Evolutionary conservation across 2,797 vertebrate genomes (phyloP), one percentile per base, ranked within the genome.

Genomic region (Momotus momota): DNA sequence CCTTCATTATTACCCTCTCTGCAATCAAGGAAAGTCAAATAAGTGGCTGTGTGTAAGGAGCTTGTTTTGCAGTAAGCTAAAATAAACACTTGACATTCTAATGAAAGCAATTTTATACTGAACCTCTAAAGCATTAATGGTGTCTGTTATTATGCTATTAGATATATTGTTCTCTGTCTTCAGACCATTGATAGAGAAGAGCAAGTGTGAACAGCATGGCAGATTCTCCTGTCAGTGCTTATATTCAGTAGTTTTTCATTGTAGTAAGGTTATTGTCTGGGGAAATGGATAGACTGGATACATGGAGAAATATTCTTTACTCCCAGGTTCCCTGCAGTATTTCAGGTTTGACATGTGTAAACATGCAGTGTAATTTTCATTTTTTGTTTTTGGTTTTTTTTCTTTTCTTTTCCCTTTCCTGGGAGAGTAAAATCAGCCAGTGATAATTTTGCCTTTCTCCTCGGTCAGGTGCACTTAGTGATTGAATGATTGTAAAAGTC

Each of bases 291-390:
- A 96, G 94, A 49, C 33, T 69, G 86, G 61, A 66, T 88, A 55
- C 48, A 49, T 25, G 64, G 67, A 86, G 93, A 91, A 75, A 87
- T 79, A 90, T 73, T 95, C 92, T 96, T 64, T 93, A 89, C 94
- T 58, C 46, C 18, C 66, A 85, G 74, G 58, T 85, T 86, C 92
- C 96, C 93, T 84, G 66, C 72, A 90, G 73, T 69, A 90, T 92
- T 96, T 97, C 81, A 92, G 77, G 77, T 94, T 84, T 96, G 96
- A 92, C 91, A 88, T 92, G 95, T 94, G 82, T 72, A 97, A 97
- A 94, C 87, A 80, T 83, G 73, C 91, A 91, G 71, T 86, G 48
- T 66, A 46, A 90, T 90, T 91, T 86, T 62, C 25, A 7, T 40
- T 40, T 61, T 26, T 41, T 2, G 23, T 48, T 40, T 40, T 35